These are phyloP conservation scores for Apeltes quadracus DNA, from an alignment of 2,113 vertebrate genomes.

Conservation along the genomic window DNA sequence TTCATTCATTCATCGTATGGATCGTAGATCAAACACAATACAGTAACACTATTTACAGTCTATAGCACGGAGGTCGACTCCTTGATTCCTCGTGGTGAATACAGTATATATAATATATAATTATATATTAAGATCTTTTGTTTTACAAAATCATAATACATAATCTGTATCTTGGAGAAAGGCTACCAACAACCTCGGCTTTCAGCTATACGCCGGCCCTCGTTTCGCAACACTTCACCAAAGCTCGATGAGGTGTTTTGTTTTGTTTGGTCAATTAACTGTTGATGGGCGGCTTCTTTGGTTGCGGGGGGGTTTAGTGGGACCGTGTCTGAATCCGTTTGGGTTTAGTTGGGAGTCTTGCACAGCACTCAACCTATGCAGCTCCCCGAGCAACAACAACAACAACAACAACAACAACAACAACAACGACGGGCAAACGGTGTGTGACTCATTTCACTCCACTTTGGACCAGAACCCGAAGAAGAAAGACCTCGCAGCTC, in stretches of 20 bases:
- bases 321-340: conserved; percentile 42
- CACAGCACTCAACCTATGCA: conserved; percentile 14
- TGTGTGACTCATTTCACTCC: conserved; percentile 27
- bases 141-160: conserved; percentile 78
- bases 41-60: conserved; percentile 78
- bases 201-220: conserved; percentile 69
- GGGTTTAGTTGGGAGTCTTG: conserved; percentile 21
- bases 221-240: conserved; percentile 62
- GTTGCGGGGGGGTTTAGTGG: conserved; percentile 69
- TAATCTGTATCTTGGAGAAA: conserved; percentile 75
- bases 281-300: conserved; percentile 78
- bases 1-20: conserved; percentile 69
- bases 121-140: conserved; percentile 81
- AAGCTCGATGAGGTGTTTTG: conserved; percentile 62
- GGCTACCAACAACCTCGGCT: conserved; percentile 73
- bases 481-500: conserved; percentile 22
- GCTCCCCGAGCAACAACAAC: conserved; percentile 31
- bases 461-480: conserved; percentile 38
- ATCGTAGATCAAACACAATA: conserved; percentile 79
- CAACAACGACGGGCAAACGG: conserved; percentile 31
- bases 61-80: conserved; percentile 74
- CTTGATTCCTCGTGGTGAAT: conserved; percentile 60
- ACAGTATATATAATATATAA: conserved; percentile 73
- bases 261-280: conserved; percentile 74
- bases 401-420: neutral